A percentile compares a stretch with the other conserved stretches of the same genome.
Evolutionary conservation across 53 echinoderm and acorn worm species (phyloP).

Genomic region (Echinometra lucunter): DNA sequence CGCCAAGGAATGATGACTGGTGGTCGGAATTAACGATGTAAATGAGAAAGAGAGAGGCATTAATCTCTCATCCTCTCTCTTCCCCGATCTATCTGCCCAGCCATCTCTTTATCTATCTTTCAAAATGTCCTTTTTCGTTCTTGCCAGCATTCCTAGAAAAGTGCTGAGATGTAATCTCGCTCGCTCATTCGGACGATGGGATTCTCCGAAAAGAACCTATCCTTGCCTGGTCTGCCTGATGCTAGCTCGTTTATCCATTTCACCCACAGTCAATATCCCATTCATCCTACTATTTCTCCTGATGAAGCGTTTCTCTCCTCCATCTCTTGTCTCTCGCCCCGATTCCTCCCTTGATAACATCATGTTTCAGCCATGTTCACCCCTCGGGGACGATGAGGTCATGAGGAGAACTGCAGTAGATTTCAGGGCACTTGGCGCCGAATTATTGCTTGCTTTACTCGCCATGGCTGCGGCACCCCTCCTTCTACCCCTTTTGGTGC

Average conservation of each 20-base stretch:
- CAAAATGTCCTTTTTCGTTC: background rate
- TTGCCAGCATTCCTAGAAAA: background rate
- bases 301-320: background rate
- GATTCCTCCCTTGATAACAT: slow-evolving; percentile 22
- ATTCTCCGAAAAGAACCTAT: background rate
- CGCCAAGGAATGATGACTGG: slow-evolving; percentile 8
- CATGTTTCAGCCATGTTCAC: slow-evolving; percentile 38
- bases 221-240: background rate
- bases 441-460: background rate
- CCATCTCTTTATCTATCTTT: background rate
- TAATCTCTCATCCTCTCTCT: background rate
- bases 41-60: background rate
- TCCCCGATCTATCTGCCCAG: background rate
- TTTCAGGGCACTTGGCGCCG: slow-evolving; percentile 32
- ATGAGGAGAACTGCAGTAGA: slow-evolving; percentile 23
- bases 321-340: background rate
- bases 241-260: background rate
- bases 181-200: background rate
- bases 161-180: background rate
- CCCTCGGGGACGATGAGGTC: slow-evolving; percentile 27
- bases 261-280: slow-evolving; percentile 8
- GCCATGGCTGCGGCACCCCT: background rate
- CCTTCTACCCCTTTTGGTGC: background rate
- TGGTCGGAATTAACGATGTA: background rate
- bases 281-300: background rate